Percentiles rank a stretch among this genome's conserved stretches.
Evolutionary conservation across 53 echinoderm and acorn worm genomes (phyloP).

Genomic region (Echinometra lucunter): DNA sequence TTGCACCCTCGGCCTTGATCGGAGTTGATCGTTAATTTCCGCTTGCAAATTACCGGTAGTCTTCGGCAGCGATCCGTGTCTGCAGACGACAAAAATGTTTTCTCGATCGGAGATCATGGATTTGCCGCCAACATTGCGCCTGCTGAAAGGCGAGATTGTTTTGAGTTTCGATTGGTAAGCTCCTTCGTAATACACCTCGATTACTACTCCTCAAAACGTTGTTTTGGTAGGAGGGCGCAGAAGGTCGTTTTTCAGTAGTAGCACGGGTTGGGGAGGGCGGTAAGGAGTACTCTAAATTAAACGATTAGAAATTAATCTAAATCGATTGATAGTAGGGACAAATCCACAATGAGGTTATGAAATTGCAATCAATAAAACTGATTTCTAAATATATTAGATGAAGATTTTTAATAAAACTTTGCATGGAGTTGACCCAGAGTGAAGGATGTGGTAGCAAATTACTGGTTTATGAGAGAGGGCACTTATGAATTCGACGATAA

Average conservation of each 20-base stretch:
- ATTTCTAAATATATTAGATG: too few species aligned
- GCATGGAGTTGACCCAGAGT: too few species aligned
- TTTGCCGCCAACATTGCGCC: conserved; percentile 1
- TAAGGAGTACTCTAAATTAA: too few species aligned
- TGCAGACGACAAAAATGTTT: conserved; percentile 17
- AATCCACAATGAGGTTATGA: too few species aligned
- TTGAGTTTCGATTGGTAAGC: conserved; percentile 35
- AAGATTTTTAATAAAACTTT: too few species aligned
- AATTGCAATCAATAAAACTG: too few species aligned
- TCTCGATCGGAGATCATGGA: neutral
- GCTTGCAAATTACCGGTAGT: neutral
- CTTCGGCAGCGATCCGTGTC: neutral
- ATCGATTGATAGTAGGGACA: too few species aligned
- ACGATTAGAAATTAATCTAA: too few species aligned
- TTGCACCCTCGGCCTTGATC: neutral
- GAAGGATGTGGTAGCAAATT: too few species aligned
- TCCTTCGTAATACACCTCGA: too few species aligned
- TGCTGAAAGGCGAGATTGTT: conserved; percentile 26
- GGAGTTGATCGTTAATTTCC: conserved; percentile 44
- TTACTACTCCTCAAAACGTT: neutral
- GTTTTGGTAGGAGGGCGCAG: neutral
- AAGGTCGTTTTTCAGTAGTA: neutral
- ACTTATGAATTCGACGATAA: too few species aligned
- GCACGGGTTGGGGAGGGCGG: neutral
- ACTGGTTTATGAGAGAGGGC: too few species aligned